These are phyloP conservation scores for Glaucidium brasilianum DNA, from an alignment of 2,113 vertebrate genomes.

Conservation along the genomic window DNA sequence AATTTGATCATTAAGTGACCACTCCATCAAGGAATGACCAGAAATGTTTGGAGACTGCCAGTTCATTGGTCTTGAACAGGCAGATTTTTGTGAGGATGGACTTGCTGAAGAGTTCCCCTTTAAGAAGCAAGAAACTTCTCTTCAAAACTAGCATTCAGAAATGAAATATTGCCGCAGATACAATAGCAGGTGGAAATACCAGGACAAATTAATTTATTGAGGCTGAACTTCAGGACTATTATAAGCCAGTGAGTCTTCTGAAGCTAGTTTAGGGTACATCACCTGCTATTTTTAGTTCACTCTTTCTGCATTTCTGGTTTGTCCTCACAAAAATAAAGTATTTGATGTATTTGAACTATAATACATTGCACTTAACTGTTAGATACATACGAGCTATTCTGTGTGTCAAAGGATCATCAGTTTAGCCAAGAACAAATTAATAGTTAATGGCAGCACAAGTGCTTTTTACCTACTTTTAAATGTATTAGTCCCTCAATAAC, in stretches of 20 bases:
- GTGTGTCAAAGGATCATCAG: background rate
- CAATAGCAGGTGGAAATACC: background rate
- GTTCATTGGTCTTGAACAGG: background rate
- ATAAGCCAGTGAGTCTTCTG: background rate
- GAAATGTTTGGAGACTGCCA: background rate
- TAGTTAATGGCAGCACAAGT: constrained; percentile 26
- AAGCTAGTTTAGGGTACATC: background rate
- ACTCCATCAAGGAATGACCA: background rate
- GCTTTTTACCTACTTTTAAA: constrained; percentile 14
- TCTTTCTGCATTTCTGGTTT: background rate
- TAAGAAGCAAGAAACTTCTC: background rate
- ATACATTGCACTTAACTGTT: background rate
- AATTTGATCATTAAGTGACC: constrained; percentile 56
- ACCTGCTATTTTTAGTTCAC: background rate
- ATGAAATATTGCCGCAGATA: background rate
- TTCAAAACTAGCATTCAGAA: background rate
- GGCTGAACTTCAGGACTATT: background rate
- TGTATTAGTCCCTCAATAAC: background rate
- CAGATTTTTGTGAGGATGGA: background rate
- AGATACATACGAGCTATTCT: background rate
- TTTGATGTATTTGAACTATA: background rate
- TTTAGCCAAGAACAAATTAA: constrained; percentile 33
- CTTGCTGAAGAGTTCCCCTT: background rate
- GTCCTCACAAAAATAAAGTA: background rate
- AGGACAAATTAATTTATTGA: background rate